Base-by-base conservation (phyloP, 2,797 vertebrate genomes). In the Coreius guichenoti region DNA sequence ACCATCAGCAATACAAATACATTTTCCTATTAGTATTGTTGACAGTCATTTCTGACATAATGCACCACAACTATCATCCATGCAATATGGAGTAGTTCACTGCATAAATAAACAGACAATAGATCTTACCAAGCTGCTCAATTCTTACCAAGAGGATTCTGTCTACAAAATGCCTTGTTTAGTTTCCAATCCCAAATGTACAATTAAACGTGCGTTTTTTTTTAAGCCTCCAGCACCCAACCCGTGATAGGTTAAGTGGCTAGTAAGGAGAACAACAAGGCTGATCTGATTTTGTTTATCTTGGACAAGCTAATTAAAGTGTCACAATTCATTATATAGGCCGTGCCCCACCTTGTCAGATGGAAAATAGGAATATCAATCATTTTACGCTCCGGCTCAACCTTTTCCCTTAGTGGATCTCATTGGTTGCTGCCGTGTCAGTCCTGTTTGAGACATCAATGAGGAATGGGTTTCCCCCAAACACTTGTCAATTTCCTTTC, bases 351-450 rank as follows among this genome's bases (percentile, higher is more conserved):
- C 94, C 94, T 94, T 94, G 95, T 95, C 95, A 92, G 88, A 90
- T 81, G 85, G 91, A 92, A 95, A 95, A 95, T 95, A 92, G 93
- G 93, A 95, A 94, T 94, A 96, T 95, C 95, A 95, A 95, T 95
- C 95, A 95, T 94, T 61, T 36, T 63, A 11, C 90, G 87, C 90
- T 89, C 90, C 87, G 89, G 89, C 89, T 86, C 88, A 92, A 91
- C 90, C 92, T 85, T 45, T 92, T 91, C 91, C 89, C 45, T 69
- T 84, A 8, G 76, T 67, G 63, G 87, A 90, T 91, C 90, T 89
- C 21, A 88, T 92, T 91, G 91, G 91, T 92, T 33, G 72, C 70
- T 61, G 56, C 67, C 33, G 14, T 87, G 63, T 88, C 82, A 47
- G 65, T 75, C 72, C 80, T 83, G 82, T 86, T 83, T 39, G 26